Evolutionary conservation across 2,888 invertebrate species (phyloP), one percentile per base, ranked within the genome.

Genomic region (Diadegma fenestrale): DNA sequence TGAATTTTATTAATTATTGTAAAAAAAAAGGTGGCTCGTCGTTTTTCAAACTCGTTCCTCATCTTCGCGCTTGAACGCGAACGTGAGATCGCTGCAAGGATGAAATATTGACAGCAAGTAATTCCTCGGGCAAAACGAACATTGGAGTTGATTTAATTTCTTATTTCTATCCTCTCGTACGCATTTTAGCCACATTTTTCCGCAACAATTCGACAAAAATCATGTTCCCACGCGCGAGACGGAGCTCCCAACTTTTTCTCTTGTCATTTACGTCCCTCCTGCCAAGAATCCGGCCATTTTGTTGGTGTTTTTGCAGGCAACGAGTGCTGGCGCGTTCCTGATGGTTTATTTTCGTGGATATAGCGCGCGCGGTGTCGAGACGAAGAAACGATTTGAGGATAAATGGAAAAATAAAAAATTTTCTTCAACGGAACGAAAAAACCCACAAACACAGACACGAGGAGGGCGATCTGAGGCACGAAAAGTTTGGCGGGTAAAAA

Each of bases 1-100:
- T 75, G 12, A 63, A 64, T 63, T 75, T 30, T 45, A 48, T 22
- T 75, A 63, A 75, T 64, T 63, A 75, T 22, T n/a, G 41, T 63
- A 14, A 63, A 26, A 26, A 73, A 61, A 8, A 10, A 37, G 14
- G 61, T 68, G 12, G 6, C 37, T 72, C 22, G 54, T 19, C 37
- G 6, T 54, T 58, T 41, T 22, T 41, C 1, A 14, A 7, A 26
- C 26, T 41, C 4, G 14, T 41, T 37, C 8, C 17, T 37, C 37
- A 37, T 68, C 22, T 45, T 43, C 33, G 2, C 14, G 12, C 8
- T 58, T 17, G 41, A 26, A 3, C 58, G 10, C 19, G 10, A 17
- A 72, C 41, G n/a, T 58, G 26, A 26, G 8, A 72, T 37, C 26
- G 14, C 19, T n/a, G n/a, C 19, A 17, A n/a, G 10, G 51, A 33